These are phyloP conservation scores for Henricia sp. DNA, from an alignment of 53 echinoderm and acorn worm species.

Conservation along the genomic window DNA sequence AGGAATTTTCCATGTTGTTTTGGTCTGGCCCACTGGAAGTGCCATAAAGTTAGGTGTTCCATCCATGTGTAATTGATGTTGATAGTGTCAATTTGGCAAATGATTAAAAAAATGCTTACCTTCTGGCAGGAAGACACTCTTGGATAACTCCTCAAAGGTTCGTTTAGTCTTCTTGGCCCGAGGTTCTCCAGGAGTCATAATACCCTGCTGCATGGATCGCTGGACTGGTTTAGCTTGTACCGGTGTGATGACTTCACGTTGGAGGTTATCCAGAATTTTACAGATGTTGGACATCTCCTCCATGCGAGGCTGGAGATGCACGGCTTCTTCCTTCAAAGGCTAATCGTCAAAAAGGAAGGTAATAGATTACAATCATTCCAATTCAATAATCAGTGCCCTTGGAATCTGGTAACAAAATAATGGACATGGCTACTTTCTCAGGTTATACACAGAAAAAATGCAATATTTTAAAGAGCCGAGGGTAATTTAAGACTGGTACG, in stretches of 20 bases:
- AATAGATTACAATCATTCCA: too few relatives aligned
- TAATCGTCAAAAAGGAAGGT: too few relatives aligned
- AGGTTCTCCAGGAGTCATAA: conserved; percentile 36
- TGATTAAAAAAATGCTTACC: conserved; percentile 46
- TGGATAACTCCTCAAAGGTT: conserved; percentile 79
- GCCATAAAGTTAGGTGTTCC: too few relatives aligned
- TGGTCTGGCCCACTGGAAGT: too few relatives aligned
- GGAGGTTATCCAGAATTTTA: conserved; percentile 76
- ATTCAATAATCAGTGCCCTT: too few relatives aligned
- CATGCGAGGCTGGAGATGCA: conserved; percentile 68
- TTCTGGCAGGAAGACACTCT: conserved; percentile 75
- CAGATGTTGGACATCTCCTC: conserved; percentile 82
- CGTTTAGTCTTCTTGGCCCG: conserved; percentile 71
- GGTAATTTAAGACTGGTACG: too few relatives aligned
- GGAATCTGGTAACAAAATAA: too few relatives aligned
- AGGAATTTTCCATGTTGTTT: too few relatives aligned
- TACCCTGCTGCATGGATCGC: conserved; percentile 69
- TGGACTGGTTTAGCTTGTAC: conserved; percentile 75
- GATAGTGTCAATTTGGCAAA: too few relatives aligned
- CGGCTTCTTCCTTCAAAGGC: conserved; percentile 80
- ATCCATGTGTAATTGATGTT: too few relatives aligned
- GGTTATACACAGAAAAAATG: neutral
- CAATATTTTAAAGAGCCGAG: too few relatives aligned
- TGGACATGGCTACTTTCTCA: too few relatives aligned
- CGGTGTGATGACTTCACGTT: conserved; percentile 76